Conservation (phyloP, 2,888 invertebrate species). For the Gortyna flavago region DNA sequence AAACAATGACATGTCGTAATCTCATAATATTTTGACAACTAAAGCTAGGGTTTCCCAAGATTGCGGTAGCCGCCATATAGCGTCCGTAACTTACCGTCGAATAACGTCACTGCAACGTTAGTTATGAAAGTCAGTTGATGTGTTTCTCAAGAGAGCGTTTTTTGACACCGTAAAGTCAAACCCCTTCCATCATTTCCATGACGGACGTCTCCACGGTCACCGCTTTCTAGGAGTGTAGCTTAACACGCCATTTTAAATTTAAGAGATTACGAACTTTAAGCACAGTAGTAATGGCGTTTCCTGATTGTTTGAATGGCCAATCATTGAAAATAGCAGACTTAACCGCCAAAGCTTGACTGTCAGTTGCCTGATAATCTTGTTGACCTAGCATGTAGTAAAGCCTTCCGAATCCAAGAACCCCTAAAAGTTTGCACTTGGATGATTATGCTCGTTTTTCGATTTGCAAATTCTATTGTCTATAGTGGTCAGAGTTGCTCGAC, state of each 20-base stretch:
- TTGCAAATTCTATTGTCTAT: slow-evolving; percentile 45
- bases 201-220: not conserved
- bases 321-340: not conserved
- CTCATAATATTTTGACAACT: not conserved
- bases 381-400: not conserved
- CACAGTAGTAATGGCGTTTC: not conserved
- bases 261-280: not conserved
- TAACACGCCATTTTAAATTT: not conserved
- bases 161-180: not conserved
- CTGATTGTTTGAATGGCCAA: not conserved
- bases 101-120: not conserved
- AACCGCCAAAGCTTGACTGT: no score
- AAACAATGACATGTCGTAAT: not conserved
- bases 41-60: not conserved
- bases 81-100: not conserved
- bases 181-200: not conserved
- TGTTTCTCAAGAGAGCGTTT: not conserved
- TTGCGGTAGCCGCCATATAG: not conserved
- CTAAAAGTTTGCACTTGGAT: slow-evolving; percentile 30
- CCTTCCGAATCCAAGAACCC: not conserved
- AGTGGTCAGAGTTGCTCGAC: slow-evolving; percentile 60
- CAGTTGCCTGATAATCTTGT: not conserved
- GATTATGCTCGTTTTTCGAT: slow-evolving; percentile 58
- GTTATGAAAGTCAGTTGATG: not conserved
- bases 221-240: not conserved